Base-by-base conservation (phyloP, 2,797 vertebrate genomes). In the Sebastes steindachneri region DNA sequence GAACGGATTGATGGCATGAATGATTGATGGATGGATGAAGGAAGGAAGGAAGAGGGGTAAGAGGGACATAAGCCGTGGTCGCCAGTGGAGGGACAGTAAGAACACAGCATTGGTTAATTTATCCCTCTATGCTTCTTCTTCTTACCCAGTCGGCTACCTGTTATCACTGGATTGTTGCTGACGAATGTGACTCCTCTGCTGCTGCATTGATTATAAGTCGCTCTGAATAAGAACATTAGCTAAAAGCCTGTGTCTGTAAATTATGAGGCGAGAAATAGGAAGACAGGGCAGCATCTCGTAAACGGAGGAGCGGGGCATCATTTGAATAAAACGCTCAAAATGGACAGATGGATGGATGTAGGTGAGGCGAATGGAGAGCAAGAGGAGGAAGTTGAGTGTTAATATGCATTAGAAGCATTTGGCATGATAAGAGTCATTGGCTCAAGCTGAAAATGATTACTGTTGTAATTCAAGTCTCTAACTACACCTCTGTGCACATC, bases 211-310 rank as follows among this genome's bases (percentile, higher is more conserved):
- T 70, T 70, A n/a, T 33, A 23, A 62, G 59, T 65, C 2, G 1
- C 62, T 79, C 64, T 41, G 58, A 21, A 79, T 65, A 35, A 75
- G 35, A 53, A 15, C 71, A 87, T 88, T 73, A 68, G 75, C 77
- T 88, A 89, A 90, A 83, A 82, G 82, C 75, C 68, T 37, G 68
- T 2, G 60, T 75, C 57, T 79, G 76, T 85, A 75, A 86, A 87
- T 84, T 82, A 80, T 21, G 57, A 82, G 69, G 68, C 0, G 7
- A 55, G 73, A 75, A 73, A 59, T 9, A 25, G 33, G 25, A 73
- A 77, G 63, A 82, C 9, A 14, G 12, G 26, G 60, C 26, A 28
- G 53, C 58, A 14, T 66, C 15, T 35, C 5, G 5, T 77, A 62
- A 79, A 82, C 9, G 5, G 7, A 14, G 15, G 23, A 65, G 37